Evolutionary conservation across 2,888 invertebrate genomes (phyloP), one percentile per base, ranked within the genome.

Genomic region (Agrotis puta): DNA sequence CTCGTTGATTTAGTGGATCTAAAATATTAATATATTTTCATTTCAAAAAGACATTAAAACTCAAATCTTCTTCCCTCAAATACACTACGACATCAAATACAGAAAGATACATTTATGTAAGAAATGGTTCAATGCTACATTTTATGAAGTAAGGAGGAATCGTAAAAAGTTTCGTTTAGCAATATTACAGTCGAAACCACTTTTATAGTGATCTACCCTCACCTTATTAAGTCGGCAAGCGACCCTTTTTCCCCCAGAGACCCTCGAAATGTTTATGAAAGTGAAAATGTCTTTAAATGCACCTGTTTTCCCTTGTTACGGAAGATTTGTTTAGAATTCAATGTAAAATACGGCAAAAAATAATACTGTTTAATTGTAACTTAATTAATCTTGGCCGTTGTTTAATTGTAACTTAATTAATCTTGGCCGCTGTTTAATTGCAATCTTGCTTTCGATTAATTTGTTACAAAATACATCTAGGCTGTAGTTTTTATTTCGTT

Each of bases 281-380:
- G 91, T 91, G 91, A 91, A 88, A 93, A 93, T 90, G 89, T 90
- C 89, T 88, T 93, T 91, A 91, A 92, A 88, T 92, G 91, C 94
- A 94, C 93, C 93, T 94, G 93, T 90, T 92, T 89, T 86, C 88
- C 87, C 65, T 50, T 81, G 85, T 88, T 88, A 88, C 86, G 71
- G 79, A 74, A 86, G 83, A 88, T 88, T 88, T 85, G 75, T 73
- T 82, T 75, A 82, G 88, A 89, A 88, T 87, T 87, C 84, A 87
- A 85, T 83, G 79, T 54, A 66, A 81, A 81, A 64, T 71, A 70
- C 6, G 7, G 48, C 47, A 64, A 74, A 78, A 58, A 74, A 77
- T 61, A n/a, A 74, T 68, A 53, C 47, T n/a, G 18, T 63, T 73
- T 66, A 77, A 82, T 84, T 77, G 43, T 51, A 45, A 22, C 22